phyloP scores from a whole-genome alignment of 2,888 invertebrate species.

The Eupeodes luniger region DNA sequence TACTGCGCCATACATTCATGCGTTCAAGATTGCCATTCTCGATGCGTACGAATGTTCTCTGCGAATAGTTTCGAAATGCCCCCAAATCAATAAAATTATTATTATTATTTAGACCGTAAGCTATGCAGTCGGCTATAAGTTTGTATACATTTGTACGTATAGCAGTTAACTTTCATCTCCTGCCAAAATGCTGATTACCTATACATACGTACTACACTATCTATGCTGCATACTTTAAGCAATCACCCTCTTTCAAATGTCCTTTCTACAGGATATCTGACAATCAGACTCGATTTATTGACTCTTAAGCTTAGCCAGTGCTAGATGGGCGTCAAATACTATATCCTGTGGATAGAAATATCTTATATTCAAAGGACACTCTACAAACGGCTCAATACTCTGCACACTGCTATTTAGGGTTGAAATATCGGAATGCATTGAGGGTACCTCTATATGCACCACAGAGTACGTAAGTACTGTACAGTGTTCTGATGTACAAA shows the following conservation, averaged over 20 bases:
- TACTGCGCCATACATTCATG: slow-evolving; percentile 49
- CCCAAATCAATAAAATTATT: slow-evolving; percentile 49
- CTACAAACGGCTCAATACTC: slow-evolving; percentile 77
- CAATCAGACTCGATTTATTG: slow-evolving; percentile 41
- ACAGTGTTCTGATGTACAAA: not conserved
- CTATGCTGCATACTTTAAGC: slow-evolving; percentile 15
- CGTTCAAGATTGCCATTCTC: slow-evolving; percentile 18
- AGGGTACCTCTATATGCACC: not conserved
- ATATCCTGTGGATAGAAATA: slow-evolving; percentile 87
- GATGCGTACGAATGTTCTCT: not conserved
- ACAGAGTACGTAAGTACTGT: not conserved
- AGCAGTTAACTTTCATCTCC: slow-evolving; percentile 51
- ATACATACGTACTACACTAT: not conserved
- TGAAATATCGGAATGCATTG: slow-evolving; percentile 78
- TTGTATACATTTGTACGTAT: not conserved
- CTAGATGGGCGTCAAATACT: slow-evolving; percentile 86
- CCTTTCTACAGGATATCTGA: slow-evolving; percentile 41
- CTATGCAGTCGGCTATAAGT: slow-evolving; percentile 10
- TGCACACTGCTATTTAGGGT: slow-evolving; percentile 18
- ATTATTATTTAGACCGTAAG: slow-evolving; percentile 54
- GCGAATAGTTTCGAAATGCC: slow-evolving; percentile 36
- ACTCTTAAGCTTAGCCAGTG: slow-evolving; percentile 40
- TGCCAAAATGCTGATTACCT: slow-evolving; percentile 34
- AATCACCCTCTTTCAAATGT: slow-evolving; percentile 27
- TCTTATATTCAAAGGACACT: slow-evolving; percentile 88